Evolutionary conservation across 2,113 vertebrate genomes (phyloP).

Genomic region (Colossoma macropomum): DNA sequence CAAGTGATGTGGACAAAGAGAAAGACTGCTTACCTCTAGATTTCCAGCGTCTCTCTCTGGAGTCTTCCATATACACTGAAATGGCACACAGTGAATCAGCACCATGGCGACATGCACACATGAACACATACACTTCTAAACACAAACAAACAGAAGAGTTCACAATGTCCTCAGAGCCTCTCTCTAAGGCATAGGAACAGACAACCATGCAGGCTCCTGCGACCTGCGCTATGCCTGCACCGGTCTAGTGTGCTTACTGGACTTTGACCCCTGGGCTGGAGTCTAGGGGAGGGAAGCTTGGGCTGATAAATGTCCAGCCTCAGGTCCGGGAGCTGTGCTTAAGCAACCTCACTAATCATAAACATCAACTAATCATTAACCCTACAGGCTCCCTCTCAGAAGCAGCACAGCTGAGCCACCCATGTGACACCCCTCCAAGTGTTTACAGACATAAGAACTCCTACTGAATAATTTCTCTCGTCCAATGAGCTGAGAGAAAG

Average conservation of each 20-base stretch:
- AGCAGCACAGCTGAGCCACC: conserved; percentile 52
- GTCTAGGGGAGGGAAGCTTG: conserved; percentile 29
- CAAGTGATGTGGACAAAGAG: neutral
- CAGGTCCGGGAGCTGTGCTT: conserved; percentile 60
- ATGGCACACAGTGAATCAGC: conserved; percentile 78
- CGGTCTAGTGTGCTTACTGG: conserved; percentile 7
- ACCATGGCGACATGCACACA: conserved; percentile 68
- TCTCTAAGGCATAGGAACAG: neutral
- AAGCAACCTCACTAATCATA: conserved; percentile 73
- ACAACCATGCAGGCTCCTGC: neutral
- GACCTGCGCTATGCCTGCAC: neutral
- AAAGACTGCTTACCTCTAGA: conserved; percentile 77
- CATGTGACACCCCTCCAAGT: conserved; percentile 58
- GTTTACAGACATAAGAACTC: conserved; percentile 9
- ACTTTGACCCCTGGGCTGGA: conserved; percentile 40
- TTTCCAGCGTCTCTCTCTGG: conserved; percentile 68
- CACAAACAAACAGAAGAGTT: conserved; percentile 36
- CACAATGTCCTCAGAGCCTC: conserved; percentile 33
- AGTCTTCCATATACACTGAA: conserved; percentile 81
- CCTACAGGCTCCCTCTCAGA: conserved; percentile 55
- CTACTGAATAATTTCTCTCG: neutral
- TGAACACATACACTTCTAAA: conserved; percentile 11
- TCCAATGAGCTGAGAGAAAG: neutral
- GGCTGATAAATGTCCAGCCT: conserved; percentile 56
- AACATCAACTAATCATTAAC: conserved; percentile 78